Base-by-base conservation (phyloP, 2,113 vertebrate species). In the Clarias macrocephalus region DNA sequence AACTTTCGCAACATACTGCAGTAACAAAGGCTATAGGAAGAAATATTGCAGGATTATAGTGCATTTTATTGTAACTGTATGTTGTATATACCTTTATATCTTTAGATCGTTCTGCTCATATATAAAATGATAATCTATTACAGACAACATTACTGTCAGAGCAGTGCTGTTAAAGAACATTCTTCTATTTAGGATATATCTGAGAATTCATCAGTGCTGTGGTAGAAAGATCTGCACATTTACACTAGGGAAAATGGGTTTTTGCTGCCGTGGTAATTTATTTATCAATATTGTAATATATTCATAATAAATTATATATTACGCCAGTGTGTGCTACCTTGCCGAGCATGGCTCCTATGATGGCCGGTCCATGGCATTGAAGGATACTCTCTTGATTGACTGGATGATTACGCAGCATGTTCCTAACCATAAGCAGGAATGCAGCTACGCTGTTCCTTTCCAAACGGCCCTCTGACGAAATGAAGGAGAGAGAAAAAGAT, bases 361-460 rank as follows among this genome's bases (percentile, higher is more conserved):
- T 94, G 88, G 96, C 95, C 0, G 97, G 97, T 5, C 98, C 98
- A 0, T 99, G 96, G 93, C 96, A 98, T 68, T 97, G 96, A 90
- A 97, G 93, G 90, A 99, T 93, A 92, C 96, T 97, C 93, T 99
- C 97, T 93, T 99, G 98, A 93, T 99, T 99, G 91, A 96, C 96
- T 0, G 93, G 68, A 80, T 99, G 98, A 82, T 96, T 92, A 83
- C 91, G 93, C 92, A 99, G 93, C 90, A 99, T 94, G 93, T 99
- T 99, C 92, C 97, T 97, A 90, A 99, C 90, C 96, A 99, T 96
- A 82, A 99, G 95, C 91, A 99, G 95, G 91, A 99, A 99, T 25
- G 98, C 97, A 0, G 98, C 97, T 21, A 99, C 95, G 0, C 93
- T 95, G 88, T 99, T 99, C 91, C 91, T 96, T 93, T 99, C 97